phyloP scores from a whole-genome alignment of 2,797 vertebrate genomes.

The Pipistrellus pipistrellus region DNA sequence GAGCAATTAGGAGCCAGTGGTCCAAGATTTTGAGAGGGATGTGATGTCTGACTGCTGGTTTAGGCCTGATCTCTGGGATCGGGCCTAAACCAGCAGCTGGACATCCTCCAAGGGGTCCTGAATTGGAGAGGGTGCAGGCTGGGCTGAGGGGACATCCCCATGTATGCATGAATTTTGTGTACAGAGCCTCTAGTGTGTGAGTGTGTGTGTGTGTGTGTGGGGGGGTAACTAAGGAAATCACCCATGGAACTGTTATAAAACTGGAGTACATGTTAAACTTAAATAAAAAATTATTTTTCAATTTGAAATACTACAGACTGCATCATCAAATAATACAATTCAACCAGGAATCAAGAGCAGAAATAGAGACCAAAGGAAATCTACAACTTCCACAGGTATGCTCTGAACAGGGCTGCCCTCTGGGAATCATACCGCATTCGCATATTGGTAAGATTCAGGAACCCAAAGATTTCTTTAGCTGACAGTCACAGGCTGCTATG shows the following conservation, averaged over 20 bases:
- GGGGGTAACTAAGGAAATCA: too few relatives aligned
- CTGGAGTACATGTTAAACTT: not conserved
- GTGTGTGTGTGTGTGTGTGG: not conserved
- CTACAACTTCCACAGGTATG: not conserved
- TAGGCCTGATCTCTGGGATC: too few relatives aligned
- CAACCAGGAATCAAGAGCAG: conserved; percentile 13
- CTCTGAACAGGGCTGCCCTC: not conserved
- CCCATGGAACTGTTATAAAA: not conserved
- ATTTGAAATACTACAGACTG: conserved; percentile 12
- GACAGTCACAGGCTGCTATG: not conserved
- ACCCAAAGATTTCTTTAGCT: not conserved
- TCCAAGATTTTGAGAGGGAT: too few relatives aligned
- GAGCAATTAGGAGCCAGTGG: too few relatives aligned
- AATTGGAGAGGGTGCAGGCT: too few relatives aligned
- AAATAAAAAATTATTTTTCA: conserved; percentile 48
- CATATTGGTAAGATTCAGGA: not conserved
- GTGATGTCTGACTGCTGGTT: too few relatives aligned
- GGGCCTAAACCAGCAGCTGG: too few relatives aligned
- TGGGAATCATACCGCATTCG: not conserved
- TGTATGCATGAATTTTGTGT: too few relatives aligned
- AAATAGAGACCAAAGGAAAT: conserved; percentile 25
- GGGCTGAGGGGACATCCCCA: too few relatives aligned
- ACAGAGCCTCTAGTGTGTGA: not conserved
- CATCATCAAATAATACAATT: not conserved
- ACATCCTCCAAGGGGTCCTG: too few relatives aligned